Base-by-base conservation (phyloP, 2,797 vertebrate genomes). In the Cichlasoma orientale region DNA sequence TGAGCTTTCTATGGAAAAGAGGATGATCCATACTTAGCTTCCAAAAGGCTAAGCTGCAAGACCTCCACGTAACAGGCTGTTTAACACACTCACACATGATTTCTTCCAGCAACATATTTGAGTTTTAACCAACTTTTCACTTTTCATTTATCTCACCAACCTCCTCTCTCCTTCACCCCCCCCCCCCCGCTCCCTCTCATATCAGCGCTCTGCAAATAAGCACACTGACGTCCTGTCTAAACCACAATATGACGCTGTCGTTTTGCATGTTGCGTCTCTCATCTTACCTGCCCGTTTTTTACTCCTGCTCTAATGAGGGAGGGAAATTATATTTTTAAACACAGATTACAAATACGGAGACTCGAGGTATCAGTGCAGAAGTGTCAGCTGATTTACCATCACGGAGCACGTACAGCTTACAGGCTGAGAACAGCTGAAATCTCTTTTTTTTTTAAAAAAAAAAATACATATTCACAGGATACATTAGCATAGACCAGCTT, bases 271-370 rank as follows among this genome's bases (percentile, higher is more conserved):
- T 77, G 84, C 36, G 23, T 66, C 61, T 76, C 78, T 83, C 74
- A 29, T 86, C 78, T 79, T 82, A 83, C 85, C 86, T 82, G 50
- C 16, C 63, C 52, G 14, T 78, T 72, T 72, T 87, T 56, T 47
- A 50, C 72, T 73, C 21, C 1, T 23, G 5, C 74, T 72, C 79
- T 86, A 77, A 91, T 75, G 50, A 90, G 77, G 78, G 36, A 57
- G 50, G 88, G 77, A 88, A 86, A 91, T 88, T 61, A 78, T 85
- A 79, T 79, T 86, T 89, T 93, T 79, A 86, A 83, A 77, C 78
- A 56, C 63, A 70, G 78, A 78, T 83, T 80, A 79, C 71, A 78
- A 88, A 87, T 53, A 74, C 18, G 53, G 36, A 53, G 16, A 38
- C 25, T 68, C 2, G 1, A 61, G 52, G 72, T 82, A 79, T 78